These are phyloP conservation scores for Cataglyphis altisquamis DNA, from an alignment of 2,888 invertebrate species.

Conservation along the genomic window DNA sequence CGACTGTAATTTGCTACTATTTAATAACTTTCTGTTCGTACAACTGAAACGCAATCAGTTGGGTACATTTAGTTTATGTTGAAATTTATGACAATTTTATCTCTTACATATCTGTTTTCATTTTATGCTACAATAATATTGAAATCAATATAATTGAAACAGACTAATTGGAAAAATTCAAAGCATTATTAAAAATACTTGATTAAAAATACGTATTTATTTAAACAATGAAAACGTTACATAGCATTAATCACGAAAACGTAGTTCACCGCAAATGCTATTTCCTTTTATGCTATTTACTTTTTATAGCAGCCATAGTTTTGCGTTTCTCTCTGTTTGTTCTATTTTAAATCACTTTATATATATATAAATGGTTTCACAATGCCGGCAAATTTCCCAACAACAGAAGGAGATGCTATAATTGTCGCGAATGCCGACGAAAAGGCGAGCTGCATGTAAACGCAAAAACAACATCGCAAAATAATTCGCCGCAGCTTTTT, in stretches of 20 bases:
- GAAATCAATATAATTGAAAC: conserved; percentile 1
- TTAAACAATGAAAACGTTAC: background rate
- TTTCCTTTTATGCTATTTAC: background rate
- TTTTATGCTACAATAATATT: conserved; percentile 27
- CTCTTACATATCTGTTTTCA: conserved; percentile 26
- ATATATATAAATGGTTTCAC: conserved; percentile 18
- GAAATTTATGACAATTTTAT: conserved; percentile 49
- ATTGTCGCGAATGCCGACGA: conserved; percentile 46
- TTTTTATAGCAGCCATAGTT: conserved; percentile 12
- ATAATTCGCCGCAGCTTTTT: conserved; percentile 44
- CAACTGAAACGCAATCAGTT: conserved; percentile 35
- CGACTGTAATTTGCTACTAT: conserved; percentile 43
- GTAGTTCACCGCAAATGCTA: background rate
- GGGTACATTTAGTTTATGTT: conserved; percentile 38
- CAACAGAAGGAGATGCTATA: conserved; percentile 53
- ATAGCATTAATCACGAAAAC: conserved; percentile 17
- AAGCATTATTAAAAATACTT: background rate
- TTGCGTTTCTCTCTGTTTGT: conserved; percentile 19
- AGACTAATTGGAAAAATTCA: conserved; percentile 24
- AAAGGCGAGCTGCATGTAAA: conserved; percentile 43
- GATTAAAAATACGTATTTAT: background rate
- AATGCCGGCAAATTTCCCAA: conserved; percentile 49
- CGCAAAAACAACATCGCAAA: conserved; percentile 49
- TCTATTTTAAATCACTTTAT: conserved; percentile 46
- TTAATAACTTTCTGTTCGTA: conserved; percentile 41